Evolutionary conservation across 2,888 invertebrate genomes (phyloP).

Genomic region (Andrena chrysosceles): DNA sequence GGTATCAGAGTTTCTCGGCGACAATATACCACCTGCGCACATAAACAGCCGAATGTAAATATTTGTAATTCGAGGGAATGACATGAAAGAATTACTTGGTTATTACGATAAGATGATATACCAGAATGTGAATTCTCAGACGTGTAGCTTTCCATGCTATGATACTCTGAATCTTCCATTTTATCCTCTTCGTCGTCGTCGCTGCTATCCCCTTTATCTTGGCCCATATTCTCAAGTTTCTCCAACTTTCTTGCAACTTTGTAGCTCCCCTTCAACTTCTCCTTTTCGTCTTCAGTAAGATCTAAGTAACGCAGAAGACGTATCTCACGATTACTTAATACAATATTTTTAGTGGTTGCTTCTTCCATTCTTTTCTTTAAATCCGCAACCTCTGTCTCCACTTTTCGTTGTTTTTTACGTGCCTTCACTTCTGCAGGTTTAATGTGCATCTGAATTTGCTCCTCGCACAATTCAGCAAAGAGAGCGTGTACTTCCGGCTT

Average conservation of each 20-base stretch:
- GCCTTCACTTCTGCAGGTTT: conserved; percentile 94
- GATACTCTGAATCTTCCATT: conserved; percentile 87
- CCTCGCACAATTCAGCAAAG: conserved; percentile 94
- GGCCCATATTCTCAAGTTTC: conserved; percentile 93
- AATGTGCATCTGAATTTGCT: conserved; percentile 93
- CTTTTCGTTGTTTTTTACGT: conserved; percentile 95
- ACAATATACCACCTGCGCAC: conserved; percentile 86
- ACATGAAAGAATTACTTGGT: conserved; percentile 78
- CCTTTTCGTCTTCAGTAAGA: conserved; percentile 96
- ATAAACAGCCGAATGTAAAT: conserved; percentile 26
- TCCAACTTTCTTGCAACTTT: conserved; percentile 97
- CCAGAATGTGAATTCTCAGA: conserved; percentile 89
- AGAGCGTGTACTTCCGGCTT: conserved; percentile 90
- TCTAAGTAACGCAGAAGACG: conserved; percentile 95
- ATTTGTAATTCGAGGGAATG: neutral
- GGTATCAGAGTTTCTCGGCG: conserved; percentile 91
- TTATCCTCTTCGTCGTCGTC: conserved; percentile 91
- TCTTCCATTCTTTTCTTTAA: conserved; percentile 92
- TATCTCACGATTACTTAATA: conserved; percentile 96
- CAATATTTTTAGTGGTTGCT: conserved; percentile 92
- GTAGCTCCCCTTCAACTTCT: conserved; percentile 92
- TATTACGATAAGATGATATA: conserved; percentile 69
- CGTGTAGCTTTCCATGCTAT: conserved; percentile 92
- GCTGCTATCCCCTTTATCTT: conserved; percentile 90
- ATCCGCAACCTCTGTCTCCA: conserved; percentile 96